A percentile compares a stretch with the other conserved stretches of the same genome.
These are phyloP conservation scores for Panagrolaimus sp. DNA, from an alignment of 1,140 invertebrate genomes.

Conservation along the genomic window DNA sequence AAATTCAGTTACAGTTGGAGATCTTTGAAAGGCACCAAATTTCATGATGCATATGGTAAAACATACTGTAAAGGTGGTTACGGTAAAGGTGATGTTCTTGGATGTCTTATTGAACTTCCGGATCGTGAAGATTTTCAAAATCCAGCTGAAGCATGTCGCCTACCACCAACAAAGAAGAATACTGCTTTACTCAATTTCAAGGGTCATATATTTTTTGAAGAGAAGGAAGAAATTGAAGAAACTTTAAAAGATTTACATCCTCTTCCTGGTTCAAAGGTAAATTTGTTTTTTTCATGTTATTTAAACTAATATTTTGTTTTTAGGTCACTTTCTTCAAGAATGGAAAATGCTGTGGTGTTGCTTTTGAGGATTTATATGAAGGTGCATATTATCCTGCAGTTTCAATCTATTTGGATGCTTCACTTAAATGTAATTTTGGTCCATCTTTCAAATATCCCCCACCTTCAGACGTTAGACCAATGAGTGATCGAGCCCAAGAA, in stretches of 20 bases:
- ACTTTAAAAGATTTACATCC: constrained; percentile 74
- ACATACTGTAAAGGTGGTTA: constrained; percentile 76
- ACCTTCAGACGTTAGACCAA: constrained; percentile 19
- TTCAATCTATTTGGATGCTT: constrained; percentile 82
- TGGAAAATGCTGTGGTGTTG: constrained; percentile 70
- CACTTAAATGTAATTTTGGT: constrained; percentile 81
- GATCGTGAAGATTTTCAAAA: constrained; percentile 29
- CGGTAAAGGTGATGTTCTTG: constrained; percentile 81
- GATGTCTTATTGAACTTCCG: constrained; percentile 57
- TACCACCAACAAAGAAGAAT: constrained; percentile 6
- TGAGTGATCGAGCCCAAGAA: constrained; percentile 43
- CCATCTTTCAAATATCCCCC: constrained; percentile 84
- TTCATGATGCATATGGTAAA: constrained; percentile 88
- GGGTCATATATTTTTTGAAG: constrained; percentile 92
- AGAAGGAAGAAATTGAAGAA: constrained; percentile 84
- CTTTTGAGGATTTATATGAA: constrained; percentile 77
- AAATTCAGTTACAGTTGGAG: constrained; percentile 98
- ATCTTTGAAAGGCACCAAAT: constrained; percentile 79
- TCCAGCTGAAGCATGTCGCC: neutral
- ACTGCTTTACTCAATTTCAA: constrained; percentile 94
- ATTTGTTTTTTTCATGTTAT: neutral
- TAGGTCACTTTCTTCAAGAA: constrained; percentile 85
- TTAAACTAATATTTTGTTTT: neutral
- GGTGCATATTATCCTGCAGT: constrained; percentile 90
- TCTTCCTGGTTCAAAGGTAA: constrained; percentile 69